phyloP scores from a whole-genome alignment of 2,113 vertebrate genomes.

The Rhynchomys soricoides region DNA sequence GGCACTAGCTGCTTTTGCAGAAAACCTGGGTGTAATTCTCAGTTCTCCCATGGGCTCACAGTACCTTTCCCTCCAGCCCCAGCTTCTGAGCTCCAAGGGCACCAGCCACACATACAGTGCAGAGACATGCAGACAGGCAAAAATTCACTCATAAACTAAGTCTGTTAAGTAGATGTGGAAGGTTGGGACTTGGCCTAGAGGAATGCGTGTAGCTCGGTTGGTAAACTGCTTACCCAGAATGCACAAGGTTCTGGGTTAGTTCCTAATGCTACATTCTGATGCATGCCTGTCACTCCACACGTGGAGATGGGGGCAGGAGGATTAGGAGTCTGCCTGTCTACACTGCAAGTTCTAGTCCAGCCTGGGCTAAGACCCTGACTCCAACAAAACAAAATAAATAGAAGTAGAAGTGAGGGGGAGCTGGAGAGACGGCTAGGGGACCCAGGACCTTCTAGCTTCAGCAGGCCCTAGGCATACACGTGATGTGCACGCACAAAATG shows the following conservation, averaged over 20 bases:
- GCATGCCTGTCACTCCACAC: not conserved
- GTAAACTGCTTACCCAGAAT: not conserved
- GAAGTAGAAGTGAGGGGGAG: not conserved
- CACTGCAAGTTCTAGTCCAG: not conserved
- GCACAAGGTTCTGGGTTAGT: not conserved
- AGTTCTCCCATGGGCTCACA: not conserved
- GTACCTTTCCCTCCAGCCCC: not conserved
- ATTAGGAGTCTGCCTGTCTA: not conserved
- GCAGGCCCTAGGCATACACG: not conserved
- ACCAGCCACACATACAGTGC: not conserved
- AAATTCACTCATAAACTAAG: not conserved
- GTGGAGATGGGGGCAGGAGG: not conserved
- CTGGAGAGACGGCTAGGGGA: not conserved
- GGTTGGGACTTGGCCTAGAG: too few species aligned
- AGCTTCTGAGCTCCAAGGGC: not conserved
- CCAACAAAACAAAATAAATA: not conserved
- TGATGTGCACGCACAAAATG: rapidly evolving
- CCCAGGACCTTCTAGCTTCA: not conserved
- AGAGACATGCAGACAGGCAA: not conserved
- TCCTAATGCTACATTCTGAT: not conserved
- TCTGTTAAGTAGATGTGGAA: not conserved
- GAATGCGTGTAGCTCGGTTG: too few species aligned
- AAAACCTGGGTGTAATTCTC: not conserved
- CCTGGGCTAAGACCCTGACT: too few species aligned
- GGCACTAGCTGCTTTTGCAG: not conserved